Conservation (phyloP, 2,888 invertebrate genomes). For the Lepeophtheirus nordmannii region DNA sequence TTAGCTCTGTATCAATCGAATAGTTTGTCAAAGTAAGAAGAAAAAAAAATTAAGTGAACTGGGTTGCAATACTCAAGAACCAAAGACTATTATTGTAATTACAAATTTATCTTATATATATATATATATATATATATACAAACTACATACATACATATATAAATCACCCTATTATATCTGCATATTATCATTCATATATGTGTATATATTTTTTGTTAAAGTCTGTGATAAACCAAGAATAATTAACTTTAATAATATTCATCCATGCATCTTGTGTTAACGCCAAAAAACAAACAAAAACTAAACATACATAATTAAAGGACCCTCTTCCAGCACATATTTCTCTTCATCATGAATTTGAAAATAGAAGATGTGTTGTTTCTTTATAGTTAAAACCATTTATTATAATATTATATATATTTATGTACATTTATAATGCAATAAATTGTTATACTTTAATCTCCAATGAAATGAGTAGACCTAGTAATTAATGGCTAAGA, state of each 20-base stretch:
- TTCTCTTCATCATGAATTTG: too few species aligned
- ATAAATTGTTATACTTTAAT: too few species aligned
- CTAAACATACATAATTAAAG: too few species aligned
- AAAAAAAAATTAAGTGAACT: neutral
- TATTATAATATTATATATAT: too few species aligned
- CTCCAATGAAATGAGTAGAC: too few species aligned
- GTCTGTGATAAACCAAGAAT: neutral
- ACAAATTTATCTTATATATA: too few species aligned
- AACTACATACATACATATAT: neutral
- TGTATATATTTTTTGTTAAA: neutral
- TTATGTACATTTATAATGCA: too few species aligned
- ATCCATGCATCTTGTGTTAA: constrained; percentile 3
- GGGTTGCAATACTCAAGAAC: neutral
- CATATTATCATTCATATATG: neutral
- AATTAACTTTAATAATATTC: neutral
- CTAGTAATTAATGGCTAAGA: too few species aligned
- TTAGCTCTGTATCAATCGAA: neutral
- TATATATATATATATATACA: too few species aligned
- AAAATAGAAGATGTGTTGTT: too few species aligned
- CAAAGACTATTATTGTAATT: neutral
- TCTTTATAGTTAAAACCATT: too few species aligned
- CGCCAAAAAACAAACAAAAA: neutral
- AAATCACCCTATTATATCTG: neutral
- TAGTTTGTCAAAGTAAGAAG: neutral
- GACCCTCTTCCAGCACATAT: too few species aligned